Evolutionary conservation across 2,888 invertebrate genomes (phyloP).

Genomic region (Lasioglossum leucozonium): DNA sequence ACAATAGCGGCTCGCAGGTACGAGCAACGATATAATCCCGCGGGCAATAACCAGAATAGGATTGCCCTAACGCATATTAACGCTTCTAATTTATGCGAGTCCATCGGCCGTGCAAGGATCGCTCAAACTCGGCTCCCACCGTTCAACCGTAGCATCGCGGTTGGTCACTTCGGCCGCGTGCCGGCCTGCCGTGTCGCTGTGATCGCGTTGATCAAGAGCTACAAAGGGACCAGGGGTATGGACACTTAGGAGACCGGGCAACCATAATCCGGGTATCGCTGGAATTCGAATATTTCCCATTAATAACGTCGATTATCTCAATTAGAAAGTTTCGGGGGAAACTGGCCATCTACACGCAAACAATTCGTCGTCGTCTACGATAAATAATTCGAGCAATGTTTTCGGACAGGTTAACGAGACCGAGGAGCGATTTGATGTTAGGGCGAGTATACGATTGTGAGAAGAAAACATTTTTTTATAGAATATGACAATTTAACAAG

Average conservation of each 20-base stretch:
- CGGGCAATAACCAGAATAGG: constrained; percentile 61
- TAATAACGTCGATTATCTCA: constrained; percentile 26
- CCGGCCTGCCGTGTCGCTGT: constrained; percentile 62
- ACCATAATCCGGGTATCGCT: constrained; percentile 44
- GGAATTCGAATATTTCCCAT: constrained; percentile 48
- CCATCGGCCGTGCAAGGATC: constrained; percentile 66
- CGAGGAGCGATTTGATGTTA: constrained; percentile 2
- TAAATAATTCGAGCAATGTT: neutral
- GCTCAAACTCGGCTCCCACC: constrained; percentile 47
- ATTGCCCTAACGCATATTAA: constrained; percentile 72
- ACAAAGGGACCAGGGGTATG: constrained; percentile 57
- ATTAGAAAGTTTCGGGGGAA: constrained; percentile 29
- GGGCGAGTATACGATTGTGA: too few relatives aligned
- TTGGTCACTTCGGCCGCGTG: constrained; percentile 60
- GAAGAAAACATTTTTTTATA: too few relatives aligned
- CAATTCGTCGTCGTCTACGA: too few relatives aligned
- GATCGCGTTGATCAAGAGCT: constrained; percentile 70
- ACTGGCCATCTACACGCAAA: too few relatives aligned
- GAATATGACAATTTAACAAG: too few relatives aligned
- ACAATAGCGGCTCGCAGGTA: constrained; percentile 32
- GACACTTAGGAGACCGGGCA: constrained; percentile 44
- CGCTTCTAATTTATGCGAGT: constrained; percentile 75
- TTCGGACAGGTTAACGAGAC: neutral
- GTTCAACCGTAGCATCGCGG: constrained; percentile 48
- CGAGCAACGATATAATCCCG: constrained; percentile 50